Evolutionary conservation across 2,113 vertebrate genomes (phyloP).

Genomic region (Leptosomus discolor): DNA sequence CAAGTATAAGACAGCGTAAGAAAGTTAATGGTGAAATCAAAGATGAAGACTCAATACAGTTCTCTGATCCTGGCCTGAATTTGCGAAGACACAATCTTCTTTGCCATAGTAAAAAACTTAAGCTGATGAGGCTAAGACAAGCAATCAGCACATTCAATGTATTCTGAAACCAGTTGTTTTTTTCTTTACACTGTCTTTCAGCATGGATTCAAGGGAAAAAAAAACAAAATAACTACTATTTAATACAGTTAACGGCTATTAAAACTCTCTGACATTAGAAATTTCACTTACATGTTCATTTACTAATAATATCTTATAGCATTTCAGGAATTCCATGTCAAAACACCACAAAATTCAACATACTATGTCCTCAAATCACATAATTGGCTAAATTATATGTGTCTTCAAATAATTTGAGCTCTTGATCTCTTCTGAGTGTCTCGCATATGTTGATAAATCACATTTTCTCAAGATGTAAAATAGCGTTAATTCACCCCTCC

Average conservation of each 20-base stretch:
- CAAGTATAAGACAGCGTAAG: neutral
- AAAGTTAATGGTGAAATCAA: neutral
- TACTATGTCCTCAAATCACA: neutral
- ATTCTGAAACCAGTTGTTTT: neutral
- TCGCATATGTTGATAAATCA: neutral
- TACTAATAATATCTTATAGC: neutral
- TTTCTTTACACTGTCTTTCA: neutral
- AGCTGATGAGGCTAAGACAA: neutral
- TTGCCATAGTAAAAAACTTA: neutral
- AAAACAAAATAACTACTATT: neutral
- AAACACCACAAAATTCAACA: neutral
- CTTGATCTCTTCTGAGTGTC: neutral
- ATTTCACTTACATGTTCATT: neutral
- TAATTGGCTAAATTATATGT: neutral
- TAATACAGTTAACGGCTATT: neutral
- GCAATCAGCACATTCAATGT: neutral
- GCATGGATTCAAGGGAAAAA: neutral
- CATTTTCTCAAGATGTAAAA: neutral
- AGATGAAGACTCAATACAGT: neutral
- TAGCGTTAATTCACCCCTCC: neutral
- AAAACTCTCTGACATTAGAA: neutral
- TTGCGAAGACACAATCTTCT: neutral
- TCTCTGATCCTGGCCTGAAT: neutral
- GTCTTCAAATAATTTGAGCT: neutral
- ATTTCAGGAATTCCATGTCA: neutral